Conservation (phyloP, 2,797 vertebrate genomes). For the Peromyscus attwateri region DNA sequence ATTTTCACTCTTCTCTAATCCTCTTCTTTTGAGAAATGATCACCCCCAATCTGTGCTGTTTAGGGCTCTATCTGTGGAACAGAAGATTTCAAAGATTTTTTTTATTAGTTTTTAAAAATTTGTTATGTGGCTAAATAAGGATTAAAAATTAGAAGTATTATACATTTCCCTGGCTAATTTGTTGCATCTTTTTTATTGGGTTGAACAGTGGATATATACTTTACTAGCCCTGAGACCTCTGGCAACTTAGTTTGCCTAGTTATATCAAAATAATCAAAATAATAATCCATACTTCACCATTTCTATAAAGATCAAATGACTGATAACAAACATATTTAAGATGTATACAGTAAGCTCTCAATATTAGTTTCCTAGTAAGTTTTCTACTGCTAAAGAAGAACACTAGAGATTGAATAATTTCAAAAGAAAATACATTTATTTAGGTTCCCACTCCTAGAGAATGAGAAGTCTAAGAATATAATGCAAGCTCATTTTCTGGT, state of each 20-base stretch:
- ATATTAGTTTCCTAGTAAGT: not conserved
- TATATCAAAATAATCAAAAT: not conserved
- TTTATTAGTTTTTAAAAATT: not conserved
- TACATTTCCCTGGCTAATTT: conserved; percentile 8
- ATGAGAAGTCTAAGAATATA: not conserved
- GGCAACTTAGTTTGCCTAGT: conserved; percentile 54
- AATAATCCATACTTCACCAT: not conserved
- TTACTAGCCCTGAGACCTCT: not conserved
- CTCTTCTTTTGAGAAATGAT: not conserved
- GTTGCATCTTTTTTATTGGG: not conserved
- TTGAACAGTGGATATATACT: not conserved
- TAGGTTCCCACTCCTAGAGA: not conserved
- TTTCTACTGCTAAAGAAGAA: not conserved
- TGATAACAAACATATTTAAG: conserved; percentile 44
- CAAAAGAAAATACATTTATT: not conserved
- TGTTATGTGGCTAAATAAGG: not conserved
- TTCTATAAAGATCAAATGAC: not conserved
- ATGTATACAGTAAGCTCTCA: not conserved
- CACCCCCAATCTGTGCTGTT: not conserved
- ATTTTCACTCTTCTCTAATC: not conserved
- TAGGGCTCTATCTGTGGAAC: not conserved
- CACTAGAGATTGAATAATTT: not conserved
- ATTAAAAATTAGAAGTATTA: conserved; percentile 47
- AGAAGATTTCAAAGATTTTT: not conserved
- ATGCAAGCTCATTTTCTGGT: not conserved